These are phyloP conservation scores for Coregonus ussuriensis DNA, from an alignment of 2,797 vertebrate genomes.

Conservation along the genomic window DNA sequence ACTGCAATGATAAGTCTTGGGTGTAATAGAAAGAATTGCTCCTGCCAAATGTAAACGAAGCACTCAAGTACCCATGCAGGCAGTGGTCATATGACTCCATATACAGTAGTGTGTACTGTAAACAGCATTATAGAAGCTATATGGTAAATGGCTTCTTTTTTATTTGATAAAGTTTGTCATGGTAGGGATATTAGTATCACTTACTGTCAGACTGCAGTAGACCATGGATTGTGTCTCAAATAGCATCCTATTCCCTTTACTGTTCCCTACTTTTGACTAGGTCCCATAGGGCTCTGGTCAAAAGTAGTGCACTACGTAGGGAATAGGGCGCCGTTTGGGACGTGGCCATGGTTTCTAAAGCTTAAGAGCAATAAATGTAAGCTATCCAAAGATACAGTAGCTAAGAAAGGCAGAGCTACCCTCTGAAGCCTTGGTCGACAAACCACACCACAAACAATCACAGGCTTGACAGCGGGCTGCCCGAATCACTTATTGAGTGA, in stretches of 20 bases:
- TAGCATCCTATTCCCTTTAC: too few relatives aligned
- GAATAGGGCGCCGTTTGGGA: neutral
- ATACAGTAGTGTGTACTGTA: neutral
- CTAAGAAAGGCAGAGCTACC: neutral
- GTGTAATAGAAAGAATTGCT: slow-evolving; percentile 38
- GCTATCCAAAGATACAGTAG: neutral
- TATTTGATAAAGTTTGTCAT: neutral
- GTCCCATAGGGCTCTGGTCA: too few relatives aligned
- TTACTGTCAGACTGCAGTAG: neutral
- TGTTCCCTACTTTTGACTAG: too few relatives aligned
- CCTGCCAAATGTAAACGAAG: slow-evolving; percentile 36
- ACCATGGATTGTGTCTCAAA: too few relatives aligned
- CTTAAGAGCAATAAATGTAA: neutral
- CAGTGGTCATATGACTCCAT: neutral
- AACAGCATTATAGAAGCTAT: neutral
- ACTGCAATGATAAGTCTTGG: slow-evolving; percentile 32
- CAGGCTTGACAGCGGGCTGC: neutral
- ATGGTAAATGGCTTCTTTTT: neutral
- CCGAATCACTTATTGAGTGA: neutral
- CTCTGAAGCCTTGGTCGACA: neutral
- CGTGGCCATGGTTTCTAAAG: neutral
- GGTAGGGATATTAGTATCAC: neutral
- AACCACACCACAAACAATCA: neutral
- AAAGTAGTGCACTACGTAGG: neutral
- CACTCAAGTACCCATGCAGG: slow-evolving; percentile 5